These are phyloP conservation scores for Bungarus multicinctus DNA, from an alignment of 2,113 vertebrate genomes.

Conservation along the genomic window DNA sequence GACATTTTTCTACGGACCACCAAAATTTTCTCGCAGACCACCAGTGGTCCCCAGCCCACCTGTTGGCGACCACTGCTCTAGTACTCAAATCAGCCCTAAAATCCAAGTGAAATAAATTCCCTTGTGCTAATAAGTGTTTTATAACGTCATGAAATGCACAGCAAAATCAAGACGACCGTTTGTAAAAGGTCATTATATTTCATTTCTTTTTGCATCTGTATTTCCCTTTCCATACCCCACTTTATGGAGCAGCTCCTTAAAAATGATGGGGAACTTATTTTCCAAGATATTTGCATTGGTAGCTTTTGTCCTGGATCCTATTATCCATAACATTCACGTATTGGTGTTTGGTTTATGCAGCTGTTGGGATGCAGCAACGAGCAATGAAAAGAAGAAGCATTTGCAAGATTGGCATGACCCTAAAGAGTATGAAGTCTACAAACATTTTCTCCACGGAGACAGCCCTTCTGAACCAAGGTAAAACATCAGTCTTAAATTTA, in stretches of 20 bases:
- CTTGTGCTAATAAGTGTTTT: not conserved
- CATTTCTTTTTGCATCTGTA: not conserved
- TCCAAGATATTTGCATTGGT: not conserved
- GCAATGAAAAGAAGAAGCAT: not conserved
- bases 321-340: not conserved
- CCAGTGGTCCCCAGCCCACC: too few relatives aligned
- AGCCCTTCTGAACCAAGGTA: not conserved
- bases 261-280: not conserved
- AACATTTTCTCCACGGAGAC: not conserved
- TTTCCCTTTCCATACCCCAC: not conserved
- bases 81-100: not conserved
- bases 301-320: not conserved
- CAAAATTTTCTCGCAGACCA: too few relatives aligned
- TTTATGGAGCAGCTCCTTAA: too few relatives aligned
- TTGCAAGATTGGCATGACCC: not conserved
- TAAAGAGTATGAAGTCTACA: not conserved
- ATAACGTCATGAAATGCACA: not conserved
- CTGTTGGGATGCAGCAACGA: not conserved
- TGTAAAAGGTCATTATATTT: not conserved
- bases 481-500: not conserved
- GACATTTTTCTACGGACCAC: too few relatives aligned
- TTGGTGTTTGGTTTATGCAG: not conserved
- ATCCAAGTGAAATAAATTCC: not conserved
- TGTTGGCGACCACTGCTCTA: too few relatives aligned
- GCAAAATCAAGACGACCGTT: not conserved